phyloP scores from a whole-genome alignment of 1,140 invertebrate species.

The Caenorhabditis latens region DNA sequence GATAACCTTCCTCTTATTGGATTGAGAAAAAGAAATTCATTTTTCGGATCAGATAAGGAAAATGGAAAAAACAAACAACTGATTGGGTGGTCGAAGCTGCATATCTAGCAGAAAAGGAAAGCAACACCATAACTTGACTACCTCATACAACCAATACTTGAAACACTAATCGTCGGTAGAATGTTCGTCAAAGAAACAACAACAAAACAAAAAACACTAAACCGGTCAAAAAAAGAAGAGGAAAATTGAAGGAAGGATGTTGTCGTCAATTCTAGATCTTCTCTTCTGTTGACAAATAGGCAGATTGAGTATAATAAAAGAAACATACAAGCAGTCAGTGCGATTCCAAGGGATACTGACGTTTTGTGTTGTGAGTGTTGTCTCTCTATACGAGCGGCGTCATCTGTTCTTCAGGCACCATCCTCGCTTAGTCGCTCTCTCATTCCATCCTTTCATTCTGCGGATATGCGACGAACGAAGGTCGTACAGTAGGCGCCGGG shows the following conservation, averaged over 20 bases:
- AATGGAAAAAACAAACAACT: too few species aligned
- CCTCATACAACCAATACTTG: neutral
- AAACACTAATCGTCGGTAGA: neutral
- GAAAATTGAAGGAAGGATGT: neutral
- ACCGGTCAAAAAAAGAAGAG: constrained; percentile 2
- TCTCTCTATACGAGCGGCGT: constrained; percentile 50
- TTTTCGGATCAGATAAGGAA: too few species aligned
- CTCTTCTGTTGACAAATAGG: neutral
- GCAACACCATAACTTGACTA: neutral
- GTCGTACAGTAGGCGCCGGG: constrained; percentile 52
- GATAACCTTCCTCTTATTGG: too few species aligned
- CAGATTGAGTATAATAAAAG: constrained; percentile 53
- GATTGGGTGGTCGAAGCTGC: too few species aligned
- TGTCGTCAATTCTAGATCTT: constrained; percentile 4
- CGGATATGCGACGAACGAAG: constrained; percentile 45
- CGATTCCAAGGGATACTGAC: constrained; percentile 36
- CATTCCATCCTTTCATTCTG: constrained; percentile 8
- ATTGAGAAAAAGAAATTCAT: too few species aligned
- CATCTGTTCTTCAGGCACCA: constrained; percentile 52
- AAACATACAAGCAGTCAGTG: constrained; percentile 40
- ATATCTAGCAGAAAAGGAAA: too few species aligned
- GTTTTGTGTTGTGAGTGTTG: constrained; percentile 37
- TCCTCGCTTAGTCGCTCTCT: neutral
- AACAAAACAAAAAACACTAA: constrained; percentile 7
- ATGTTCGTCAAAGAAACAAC: neutral